Conservation (phyloP, 2,888 invertebrate species). For the Cephus nigrinus region DNA sequence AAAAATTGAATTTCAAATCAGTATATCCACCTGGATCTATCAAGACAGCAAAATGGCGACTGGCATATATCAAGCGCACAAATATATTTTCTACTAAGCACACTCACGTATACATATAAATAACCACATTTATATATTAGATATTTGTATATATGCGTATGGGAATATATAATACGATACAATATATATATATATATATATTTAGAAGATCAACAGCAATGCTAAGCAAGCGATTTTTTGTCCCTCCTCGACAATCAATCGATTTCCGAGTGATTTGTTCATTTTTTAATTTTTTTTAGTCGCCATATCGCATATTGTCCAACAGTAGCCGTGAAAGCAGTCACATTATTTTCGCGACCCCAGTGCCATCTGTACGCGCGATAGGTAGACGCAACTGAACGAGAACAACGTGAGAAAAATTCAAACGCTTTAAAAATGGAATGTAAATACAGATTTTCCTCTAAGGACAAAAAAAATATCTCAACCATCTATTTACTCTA, state of each 20-base stretch:
- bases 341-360: neutral
- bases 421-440: neutral
- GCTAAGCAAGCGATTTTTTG: neutral
- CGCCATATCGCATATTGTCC: neutral
- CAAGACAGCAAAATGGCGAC: neutral
- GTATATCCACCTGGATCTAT: neutral
- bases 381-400: neutral
- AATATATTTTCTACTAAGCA: neutral
- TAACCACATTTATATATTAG: neutral
- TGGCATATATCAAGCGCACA: neutral
- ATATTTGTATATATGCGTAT: neutral
- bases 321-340: neutral
- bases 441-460: neutral
- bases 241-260: neutral
- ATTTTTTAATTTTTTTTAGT: conserved; percentile 4
- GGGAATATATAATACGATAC: neutral
- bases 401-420: neutral
- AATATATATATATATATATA: conserved; percentile 1
- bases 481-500: neutral
- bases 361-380: neutral
- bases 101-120: neutral
- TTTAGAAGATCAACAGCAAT: neutral
- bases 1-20: neutral
- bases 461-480: neutral
- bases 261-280: neutral